Conservation (phyloP, 2,797 vertebrate genomes). For the Anableps anableps region DNA sequence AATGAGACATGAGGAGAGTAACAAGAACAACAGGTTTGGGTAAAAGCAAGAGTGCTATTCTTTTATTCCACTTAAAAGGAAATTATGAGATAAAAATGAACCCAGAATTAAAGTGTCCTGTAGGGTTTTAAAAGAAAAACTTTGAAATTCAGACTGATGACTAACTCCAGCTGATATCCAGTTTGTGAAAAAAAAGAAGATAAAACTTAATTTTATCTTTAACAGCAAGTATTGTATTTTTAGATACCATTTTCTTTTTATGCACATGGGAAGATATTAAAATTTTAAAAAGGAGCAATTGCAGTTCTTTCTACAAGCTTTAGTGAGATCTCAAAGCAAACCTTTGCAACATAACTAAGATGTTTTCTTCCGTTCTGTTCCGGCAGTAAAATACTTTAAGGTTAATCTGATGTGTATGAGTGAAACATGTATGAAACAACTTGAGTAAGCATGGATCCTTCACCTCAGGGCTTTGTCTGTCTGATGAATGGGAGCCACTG, state of each 20-base stretch:
- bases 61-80: neutral
- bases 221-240: neutral
- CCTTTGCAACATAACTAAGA: neutral
- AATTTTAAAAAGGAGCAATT: neutral
- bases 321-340: neutral
- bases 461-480: neutral
- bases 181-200: neutral
- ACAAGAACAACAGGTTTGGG: neutral
- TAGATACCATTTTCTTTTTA: neutral
- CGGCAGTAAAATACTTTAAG: neutral
- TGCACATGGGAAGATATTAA: neutral
- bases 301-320: neutral
- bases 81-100: neutral
- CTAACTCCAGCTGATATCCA: neutral
- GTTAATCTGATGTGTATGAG: neutral
- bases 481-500: neutral
- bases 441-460: neutral
- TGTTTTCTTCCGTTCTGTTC: neutral
- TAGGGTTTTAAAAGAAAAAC: neutral
- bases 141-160: neutral
- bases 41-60: neutral
- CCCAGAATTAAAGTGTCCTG: neutral
- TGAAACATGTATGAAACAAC: neutral
- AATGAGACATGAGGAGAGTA: neutral
- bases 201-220: neutral